These are phyloP conservation scores for Scaptomyza graminum DNA, from an alignment of 1,140 invertebrate species.

Conservation along the genomic window DNA sequence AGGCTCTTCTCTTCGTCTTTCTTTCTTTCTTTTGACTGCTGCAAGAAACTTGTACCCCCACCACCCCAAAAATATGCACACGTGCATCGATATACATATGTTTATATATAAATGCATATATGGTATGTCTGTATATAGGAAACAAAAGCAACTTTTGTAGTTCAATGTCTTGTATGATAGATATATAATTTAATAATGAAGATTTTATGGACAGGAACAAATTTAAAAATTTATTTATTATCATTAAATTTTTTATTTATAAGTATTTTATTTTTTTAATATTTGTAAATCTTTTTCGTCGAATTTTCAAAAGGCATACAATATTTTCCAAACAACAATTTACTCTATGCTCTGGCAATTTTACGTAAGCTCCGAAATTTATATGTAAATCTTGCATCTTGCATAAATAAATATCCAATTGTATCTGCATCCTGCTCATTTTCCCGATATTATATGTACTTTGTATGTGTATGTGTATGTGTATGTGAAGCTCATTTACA, in stretches of 20 bases:
- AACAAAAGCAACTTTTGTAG: conserved; percentile 61
- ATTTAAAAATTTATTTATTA: no score
- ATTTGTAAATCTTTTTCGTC: no score
- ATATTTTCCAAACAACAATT: background rate
- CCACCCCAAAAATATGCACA: background rate
- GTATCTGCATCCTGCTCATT: conserved; percentile 24
- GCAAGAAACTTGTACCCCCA: conserved; percentile 31
- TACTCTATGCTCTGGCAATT: no score
- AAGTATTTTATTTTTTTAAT: no score
- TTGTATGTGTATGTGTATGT: no score
- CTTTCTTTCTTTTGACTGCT: conserved; percentile 9
- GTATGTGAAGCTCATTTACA: background rate
- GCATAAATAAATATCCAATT: background rate
- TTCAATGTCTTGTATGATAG: conserved; percentile 5
- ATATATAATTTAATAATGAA: no score
- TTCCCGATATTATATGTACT: background rate
- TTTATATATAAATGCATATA: no score
- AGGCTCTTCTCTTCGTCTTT: background rate
- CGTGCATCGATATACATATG: background rate
- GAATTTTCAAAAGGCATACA: no score
- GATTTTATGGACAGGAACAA: no score
- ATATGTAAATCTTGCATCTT: conserved; percentile 1
- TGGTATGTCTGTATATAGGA: background rate
- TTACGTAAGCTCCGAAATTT: background rate
- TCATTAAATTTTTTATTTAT: no score